Conservation (phyloP, 2,797 vertebrate species). For the Phrynocephalus guinanensis region DNA sequence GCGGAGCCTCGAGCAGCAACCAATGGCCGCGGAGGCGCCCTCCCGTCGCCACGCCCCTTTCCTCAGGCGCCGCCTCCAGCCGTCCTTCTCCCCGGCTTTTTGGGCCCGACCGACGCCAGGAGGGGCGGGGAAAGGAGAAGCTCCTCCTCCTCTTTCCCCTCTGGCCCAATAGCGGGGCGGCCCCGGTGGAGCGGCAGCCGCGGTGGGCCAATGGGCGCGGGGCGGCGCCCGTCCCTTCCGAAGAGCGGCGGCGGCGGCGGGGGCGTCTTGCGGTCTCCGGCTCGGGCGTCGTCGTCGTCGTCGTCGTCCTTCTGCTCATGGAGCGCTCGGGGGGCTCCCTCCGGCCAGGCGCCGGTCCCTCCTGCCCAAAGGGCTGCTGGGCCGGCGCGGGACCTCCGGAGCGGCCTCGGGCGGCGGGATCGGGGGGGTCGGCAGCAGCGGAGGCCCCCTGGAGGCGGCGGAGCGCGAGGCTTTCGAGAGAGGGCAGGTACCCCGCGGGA, state of each 20-base stretch:
- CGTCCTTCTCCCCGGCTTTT: background rate
- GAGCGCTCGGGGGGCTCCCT: background rate
- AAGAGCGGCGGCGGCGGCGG: background rate
- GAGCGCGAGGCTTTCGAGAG: slow-evolving; percentile 21
- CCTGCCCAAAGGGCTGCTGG: background rate
- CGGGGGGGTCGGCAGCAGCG: background rate
- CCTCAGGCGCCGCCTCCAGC: too few relatives aligned
- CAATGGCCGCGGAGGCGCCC: background rate
- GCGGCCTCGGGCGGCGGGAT: background rate
- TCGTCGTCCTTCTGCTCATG: background rate
- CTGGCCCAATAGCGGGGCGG: background rate
- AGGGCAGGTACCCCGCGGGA: slow-evolving; percentile 14
- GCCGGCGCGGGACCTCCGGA: background rate
- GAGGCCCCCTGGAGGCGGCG: background rate
- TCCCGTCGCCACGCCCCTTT: background rate
- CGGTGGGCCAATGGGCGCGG: background rate
- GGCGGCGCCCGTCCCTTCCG: background rate
- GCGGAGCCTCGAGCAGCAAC: background rate
- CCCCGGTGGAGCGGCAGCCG: background rate
- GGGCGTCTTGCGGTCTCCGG: too few relatives aligned
- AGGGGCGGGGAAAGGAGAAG: background rate
- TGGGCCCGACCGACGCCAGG: background rate
- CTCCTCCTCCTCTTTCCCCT: background rate
- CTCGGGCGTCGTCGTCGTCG: too few relatives aligned
- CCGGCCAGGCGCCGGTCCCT: background rate